Evolutionary conservation across 35 echinoderm and acorn worm species (phyloP), one percentile per base, ranked within the genome.

Genomic region (Heliocidaris erythrogramma): DNA sequence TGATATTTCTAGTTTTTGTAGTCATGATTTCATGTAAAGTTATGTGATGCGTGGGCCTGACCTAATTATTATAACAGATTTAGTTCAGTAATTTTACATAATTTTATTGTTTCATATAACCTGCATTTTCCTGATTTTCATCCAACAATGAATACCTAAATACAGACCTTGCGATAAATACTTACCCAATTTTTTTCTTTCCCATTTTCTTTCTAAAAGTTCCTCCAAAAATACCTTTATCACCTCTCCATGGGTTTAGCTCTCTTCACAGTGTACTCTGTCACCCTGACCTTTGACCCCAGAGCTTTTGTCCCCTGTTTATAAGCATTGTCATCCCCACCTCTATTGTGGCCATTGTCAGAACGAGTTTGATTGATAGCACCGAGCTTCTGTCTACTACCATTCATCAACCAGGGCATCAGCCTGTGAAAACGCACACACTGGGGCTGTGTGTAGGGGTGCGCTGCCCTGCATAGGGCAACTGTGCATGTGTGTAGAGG

Each of bases 281-380:
- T 10, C 47, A 92, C 49, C 49, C 50, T 49, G 50, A 49, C 91
- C 91, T 92, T 59, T 56, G 91, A 92, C 91, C 91, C 32, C 14
- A 13, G 47, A 29, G 31, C 91, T n/a, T 27, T 92, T 92, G 91
- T 92, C 48, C 48, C 21, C 91, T 92, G 24, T 92, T 92, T 92
- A 59, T 48, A 13, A 18, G 12, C 50, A 92, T 92, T 92, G 91
- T 92, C 91, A 92, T 92, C 91, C n/a, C 49, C 50, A 13, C 31
- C 50, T 92, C 48, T 30, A 49, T 92, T 92, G 47, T 92, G 91
- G 16, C 17, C 32, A 50, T 49, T 92, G 47, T 49, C 50, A 48
- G 48, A 32, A 30, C 5, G 18, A 92, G 91, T 92, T 92, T 92
- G 91, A 92, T 92, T 92, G 91, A 92, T 92, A 48, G 91, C 31